Percentiles rank a stretch among this genome's conserved stretches.
These are phyloP conservation scores for Neosilurus hyrtlii DNA, from an alignment of 2,797 vertebrate species.

Conservation along the genomic window DNA sequence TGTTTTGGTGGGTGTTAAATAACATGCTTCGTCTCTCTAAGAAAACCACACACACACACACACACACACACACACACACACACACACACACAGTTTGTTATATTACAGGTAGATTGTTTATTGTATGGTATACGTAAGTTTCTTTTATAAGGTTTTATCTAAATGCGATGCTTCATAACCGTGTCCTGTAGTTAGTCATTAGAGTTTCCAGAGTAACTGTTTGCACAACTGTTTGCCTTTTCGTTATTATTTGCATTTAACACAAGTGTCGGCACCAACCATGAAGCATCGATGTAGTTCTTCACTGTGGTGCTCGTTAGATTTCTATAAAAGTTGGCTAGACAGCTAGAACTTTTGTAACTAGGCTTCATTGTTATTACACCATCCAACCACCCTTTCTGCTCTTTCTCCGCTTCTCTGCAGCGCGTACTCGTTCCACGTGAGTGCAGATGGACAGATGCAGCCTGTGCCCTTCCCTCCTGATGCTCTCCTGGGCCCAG, in stretches of 20 bases:
- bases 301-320: background rate
- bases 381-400: background rate
- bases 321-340: background rate
- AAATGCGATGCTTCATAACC: background rate
- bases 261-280: background rate
- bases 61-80: background rate
- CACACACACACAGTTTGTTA: conserved; percentile 6
- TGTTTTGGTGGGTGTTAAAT: conserved; percentile 1
- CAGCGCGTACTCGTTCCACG: conserved; percentile 82
- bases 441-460: conserved; percentile 82
- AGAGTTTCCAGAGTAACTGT: background rate
- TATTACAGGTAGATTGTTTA: conserved; percentile 9
- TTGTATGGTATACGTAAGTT: background rate
- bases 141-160: background rate
- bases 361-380: background rate
- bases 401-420: background rate
- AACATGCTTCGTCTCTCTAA: background rate
- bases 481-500: conserved; percentile 78
- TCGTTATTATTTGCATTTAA: conserved; percentile 1
- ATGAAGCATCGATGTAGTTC: background rate
- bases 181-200: background rate
- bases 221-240: background rate
- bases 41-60: background rate
- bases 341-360: background rate
- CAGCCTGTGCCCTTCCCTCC: conserved; percentile 81